These are phyloP conservation scores for Grapholita molesta DNA, from an alignment of 1,140 invertebrate species.

Conservation along the genomic window DNA sequence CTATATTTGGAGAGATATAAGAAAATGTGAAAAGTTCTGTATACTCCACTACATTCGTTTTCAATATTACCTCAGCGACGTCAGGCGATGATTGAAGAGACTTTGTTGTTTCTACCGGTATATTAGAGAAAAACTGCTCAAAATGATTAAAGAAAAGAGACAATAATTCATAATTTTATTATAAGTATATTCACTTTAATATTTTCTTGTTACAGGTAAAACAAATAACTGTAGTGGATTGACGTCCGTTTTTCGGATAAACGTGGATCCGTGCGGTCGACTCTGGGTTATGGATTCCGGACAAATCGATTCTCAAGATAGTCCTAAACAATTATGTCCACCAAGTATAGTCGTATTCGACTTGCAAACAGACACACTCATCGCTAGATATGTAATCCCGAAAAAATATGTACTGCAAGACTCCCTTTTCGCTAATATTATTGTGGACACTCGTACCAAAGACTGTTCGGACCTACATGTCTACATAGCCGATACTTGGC, in stretches of 20 bases:
- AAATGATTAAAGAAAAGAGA: too few relatives aligned
- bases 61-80: too few relatives aligned
- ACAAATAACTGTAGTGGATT: slow-evolving; percentile 80
- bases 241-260: slow-evolving; percentile 88
- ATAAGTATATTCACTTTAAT: not conserved
- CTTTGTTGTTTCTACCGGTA: too few relatives aligned
- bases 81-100: too few relatives aligned
- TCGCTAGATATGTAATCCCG: slow-evolving; percentile 82
- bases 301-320: slow-evolving; percentile 75
- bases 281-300: slow-evolving; percentile 90
- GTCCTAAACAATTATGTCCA: slow-evolving; percentile 84
- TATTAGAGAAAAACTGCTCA: too few relatives aligned
- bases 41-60: too few relatives aligned
- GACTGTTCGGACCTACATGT: slow-evolving; percentile 84
- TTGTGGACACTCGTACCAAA: slow-evolving; percentile 81
- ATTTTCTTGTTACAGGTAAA: slow-evolving; percentile 44
- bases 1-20: too few relatives aligned
- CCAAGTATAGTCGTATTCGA: slow-evolving; percentile 87
- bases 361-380: slow-evolving; percentile 80
- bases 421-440: slow-evolving; percentile 86
- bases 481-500: slow-evolving; percentile 87
- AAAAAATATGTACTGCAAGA: slow-evolving; percentile 83
- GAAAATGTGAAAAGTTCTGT: too few relatives aligned
- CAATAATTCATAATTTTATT: slow-evolving; percentile 18
- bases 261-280: slow-evolving; percentile 83